phyloP scores from a whole-genome alignment of 2,797 vertebrate genomes.

The Pogonophryne albipinna region DNA sequence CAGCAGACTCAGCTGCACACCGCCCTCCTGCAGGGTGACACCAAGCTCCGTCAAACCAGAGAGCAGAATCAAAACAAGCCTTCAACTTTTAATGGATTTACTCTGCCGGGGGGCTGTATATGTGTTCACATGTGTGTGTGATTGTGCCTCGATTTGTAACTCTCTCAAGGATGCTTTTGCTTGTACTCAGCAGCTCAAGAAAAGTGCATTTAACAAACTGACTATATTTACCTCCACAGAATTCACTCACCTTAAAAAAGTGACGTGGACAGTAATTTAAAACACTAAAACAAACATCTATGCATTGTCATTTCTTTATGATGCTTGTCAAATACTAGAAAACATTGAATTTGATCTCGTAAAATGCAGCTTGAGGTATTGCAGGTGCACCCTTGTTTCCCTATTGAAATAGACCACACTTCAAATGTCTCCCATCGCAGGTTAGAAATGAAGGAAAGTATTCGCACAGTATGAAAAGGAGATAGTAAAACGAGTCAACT shows the following conservation, averaged over 20 bases:
- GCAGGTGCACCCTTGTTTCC: neutral
- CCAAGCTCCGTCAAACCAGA: slow-evolving; percentile 18
- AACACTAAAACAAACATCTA: neutral
- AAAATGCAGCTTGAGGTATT: neutral
- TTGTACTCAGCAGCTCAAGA: neutral
- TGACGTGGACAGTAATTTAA: neutral
- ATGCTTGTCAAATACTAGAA: neutral
- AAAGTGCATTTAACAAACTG: neutral
- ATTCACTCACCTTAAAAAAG: neutral
- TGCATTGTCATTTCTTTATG: neutral
- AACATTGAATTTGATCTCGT: neutral
- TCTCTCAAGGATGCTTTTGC: neutral
- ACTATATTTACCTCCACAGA: too few species aligned
- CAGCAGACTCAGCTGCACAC: slow-evolving; percentile 4
- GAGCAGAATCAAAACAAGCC: slow-evolving; percentile 23
- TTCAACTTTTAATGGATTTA: slow-evolving; percentile 42
- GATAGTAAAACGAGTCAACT: too few species aligned
- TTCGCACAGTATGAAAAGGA: too few species aligned
- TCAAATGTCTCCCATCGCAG: too few species aligned
- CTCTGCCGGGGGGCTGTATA: neutral
- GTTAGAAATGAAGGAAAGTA: too few species aligned
- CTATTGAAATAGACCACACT: neutral
- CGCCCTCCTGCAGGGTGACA: slow-evolving; percentile 15
- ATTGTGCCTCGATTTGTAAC: neutral
- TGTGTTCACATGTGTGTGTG: slow-evolving; percentile 3